Evolutionary conservation across 1,140 invertebrate species (phyloP).

Genomic region (Neotoxoptera formosana): DNA sequence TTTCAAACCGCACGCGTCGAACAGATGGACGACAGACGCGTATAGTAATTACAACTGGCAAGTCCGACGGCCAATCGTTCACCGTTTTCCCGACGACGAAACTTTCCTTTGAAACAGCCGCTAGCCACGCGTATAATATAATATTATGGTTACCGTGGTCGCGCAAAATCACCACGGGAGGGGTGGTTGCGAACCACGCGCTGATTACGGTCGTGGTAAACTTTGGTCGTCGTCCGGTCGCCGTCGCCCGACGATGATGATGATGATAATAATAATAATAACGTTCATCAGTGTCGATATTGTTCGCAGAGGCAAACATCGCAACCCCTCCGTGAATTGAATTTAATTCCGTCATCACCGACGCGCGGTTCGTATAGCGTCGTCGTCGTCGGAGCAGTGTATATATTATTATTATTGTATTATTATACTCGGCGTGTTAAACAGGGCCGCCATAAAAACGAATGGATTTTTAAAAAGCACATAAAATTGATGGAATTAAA

Average conservation of each 20-base stretch:
- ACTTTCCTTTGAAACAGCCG: neutral
- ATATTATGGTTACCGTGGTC: neutral
- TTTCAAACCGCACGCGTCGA: neutral
- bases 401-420: neutral
- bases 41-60: neutral
- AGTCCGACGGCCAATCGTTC: neutral
- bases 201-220: constrained; percentile 40
- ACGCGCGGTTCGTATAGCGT: neutral
- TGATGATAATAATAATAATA: neutral
- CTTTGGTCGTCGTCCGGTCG: neutral
- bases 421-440: neutral
- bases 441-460: neutral
- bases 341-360: neutral
- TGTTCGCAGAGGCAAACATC: neutral
- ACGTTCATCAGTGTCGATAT: constrained; percentile 23
- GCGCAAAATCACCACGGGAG: neutral
- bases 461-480: no score
- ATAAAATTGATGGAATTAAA: no score
- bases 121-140: neutral
- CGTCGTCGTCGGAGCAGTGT: neutral
- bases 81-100: neutral
- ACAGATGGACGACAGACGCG: neutral
- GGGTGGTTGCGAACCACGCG: neutral
- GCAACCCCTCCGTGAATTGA: neutral
- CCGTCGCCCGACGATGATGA: neutral